phyloP scores from a whole-genome alignment of 2,888 invertebrate species.

The Celastrina argiolus region DNA sequence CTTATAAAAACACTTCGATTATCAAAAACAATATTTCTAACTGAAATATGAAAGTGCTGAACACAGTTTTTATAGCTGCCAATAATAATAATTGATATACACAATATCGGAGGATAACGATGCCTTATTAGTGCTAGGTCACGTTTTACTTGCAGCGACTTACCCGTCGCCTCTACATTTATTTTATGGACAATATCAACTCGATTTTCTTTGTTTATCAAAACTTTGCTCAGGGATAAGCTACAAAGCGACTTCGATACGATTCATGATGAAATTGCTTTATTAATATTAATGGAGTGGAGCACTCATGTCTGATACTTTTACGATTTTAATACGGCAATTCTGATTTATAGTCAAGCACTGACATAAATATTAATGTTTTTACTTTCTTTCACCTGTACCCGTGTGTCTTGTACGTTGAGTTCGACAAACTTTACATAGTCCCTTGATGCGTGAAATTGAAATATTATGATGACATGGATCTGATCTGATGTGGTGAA shows the following conservation, averaged over 20 bases:
- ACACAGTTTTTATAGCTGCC: conserved; percentile 4
- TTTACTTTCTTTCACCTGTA: too few species aligned
- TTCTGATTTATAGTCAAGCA: not conserved
- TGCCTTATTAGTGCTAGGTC: conserved; percentile 16
- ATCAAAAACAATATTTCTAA: not conserved
- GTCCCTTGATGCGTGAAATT: too few species aligned
- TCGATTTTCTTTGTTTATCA: not conserved
- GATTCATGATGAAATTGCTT: not conserved
- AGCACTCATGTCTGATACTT: not conserved
- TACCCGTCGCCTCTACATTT: conserved; percentile 12
- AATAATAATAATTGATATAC: conserved; percentile 10
- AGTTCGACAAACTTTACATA: too few species aligned
- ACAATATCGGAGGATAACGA: not conserved
- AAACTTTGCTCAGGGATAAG: not conserved
- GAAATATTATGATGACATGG: too few species aligned
- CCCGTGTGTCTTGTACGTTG: too few species aligned
- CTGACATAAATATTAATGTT: not conserved
- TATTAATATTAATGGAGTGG: conserved; percentile 15
- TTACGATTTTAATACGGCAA: conserved; percentile 1
- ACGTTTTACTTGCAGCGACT: conserved; percentile 16
- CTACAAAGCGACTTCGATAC: not conserved
- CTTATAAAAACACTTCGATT: not conserved
- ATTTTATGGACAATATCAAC: conserved; percentile 8
- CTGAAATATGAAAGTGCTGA: conserved; percentile 9
- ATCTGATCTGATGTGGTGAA: too few species aligned